Conservation (phyloP, 2,113 vertebrate genomes). For the Barnardius zonarius region DNA sequence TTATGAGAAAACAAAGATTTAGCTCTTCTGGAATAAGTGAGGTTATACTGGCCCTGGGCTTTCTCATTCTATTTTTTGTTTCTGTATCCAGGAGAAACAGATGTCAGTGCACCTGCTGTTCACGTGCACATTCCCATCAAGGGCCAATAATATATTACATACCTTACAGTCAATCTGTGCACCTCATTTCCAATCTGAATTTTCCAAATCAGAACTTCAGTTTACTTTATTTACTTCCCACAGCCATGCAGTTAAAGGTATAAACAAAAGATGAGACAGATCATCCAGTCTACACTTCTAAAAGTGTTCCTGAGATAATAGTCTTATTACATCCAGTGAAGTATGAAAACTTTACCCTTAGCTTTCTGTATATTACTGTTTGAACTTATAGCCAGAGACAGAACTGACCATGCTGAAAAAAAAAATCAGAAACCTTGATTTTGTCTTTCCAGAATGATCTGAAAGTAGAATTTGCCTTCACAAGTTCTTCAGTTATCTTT, state of each 20-base stretch:
- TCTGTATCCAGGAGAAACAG: conserved; percentile 34
- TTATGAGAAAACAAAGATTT: conserved; percentile 26
- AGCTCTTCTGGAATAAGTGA: conserved; percentile 27
- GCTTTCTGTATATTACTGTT: background rate
- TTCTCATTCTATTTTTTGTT: conserved; percentile 27
- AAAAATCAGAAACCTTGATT: background rate
- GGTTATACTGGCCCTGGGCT: conserved; percentile 24
- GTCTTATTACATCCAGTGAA: background rate
- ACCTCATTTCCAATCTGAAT: background rate
- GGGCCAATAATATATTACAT: background rate
- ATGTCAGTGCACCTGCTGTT: conserved; percentile 16
- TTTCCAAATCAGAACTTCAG: background rate
- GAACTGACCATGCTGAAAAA: background rate
- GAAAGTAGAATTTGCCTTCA: background rate
- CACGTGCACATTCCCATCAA: background rate
- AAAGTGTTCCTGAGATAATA: background rate
- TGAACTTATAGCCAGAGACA: background rate
- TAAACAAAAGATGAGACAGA: background rate
- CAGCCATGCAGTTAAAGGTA: background rate
- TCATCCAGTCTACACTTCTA: background rate
- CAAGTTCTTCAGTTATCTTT: background rate
- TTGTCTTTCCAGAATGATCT: background rate
- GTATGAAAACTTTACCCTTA: background rate
- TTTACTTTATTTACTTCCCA: background rate
- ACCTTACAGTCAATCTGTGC: background rate